A percentile compares a stretch with the other conserved stretches of the same genome.
Evolutionary conservation across 2,888 invertebrate genomes (phyloP).

Genomic region (Apamea epomidion): DNA sequence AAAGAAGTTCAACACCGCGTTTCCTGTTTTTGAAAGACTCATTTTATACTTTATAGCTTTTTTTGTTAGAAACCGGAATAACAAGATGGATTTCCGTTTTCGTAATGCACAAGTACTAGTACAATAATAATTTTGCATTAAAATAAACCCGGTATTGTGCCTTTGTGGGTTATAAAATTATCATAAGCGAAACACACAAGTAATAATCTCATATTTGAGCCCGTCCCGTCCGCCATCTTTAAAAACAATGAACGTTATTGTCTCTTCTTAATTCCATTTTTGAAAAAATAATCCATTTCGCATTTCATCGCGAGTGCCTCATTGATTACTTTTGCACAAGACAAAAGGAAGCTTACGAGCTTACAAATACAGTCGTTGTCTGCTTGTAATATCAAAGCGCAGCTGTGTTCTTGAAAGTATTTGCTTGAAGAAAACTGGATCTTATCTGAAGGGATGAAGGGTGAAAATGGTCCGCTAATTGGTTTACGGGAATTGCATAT

Average conservation of each 20-base stretch:
- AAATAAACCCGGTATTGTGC: conserved; percentile 80
- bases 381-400: conserved; percentile 68
- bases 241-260: conserved; percentile 90
- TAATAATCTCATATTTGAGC: conserved; percentile 88
- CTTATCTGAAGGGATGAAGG: conserved; percentile 78
- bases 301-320: conserved; percentile 87
- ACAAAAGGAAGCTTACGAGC: conserved; percentile 71
- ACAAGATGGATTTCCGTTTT: conserved; percentile 80
- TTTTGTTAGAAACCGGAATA: conserved; percentile 77
- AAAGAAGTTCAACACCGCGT: conserved; percentile 74
- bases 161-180: conserved; percentile 84
- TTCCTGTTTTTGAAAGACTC: conserved; percentile 77
- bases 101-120: conserved; percentile 65
- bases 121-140: conserved; percentile 76
- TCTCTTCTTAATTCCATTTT: conserved; percentile 90
- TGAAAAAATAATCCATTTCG: conserved; percentile 90
- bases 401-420: conserved; percentile 81
- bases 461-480: conserved; percentile 82
- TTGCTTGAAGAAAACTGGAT: conserved; percentile 78
- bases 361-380: conserved; percentile 71
- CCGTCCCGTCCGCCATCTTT: conserved; percentile 87
- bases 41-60: conserved; percentile 65
- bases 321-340: conserved; percentile 76
- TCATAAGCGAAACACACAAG: conserved; percentile 84
- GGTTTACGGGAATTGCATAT: conserved; percentile 83